Percentiles rank a stretch among this genome's conserved stretches.
Conservation (phyloP, 2,888 invertebrate species). For the Ferdinandea cuprea region DNA sequence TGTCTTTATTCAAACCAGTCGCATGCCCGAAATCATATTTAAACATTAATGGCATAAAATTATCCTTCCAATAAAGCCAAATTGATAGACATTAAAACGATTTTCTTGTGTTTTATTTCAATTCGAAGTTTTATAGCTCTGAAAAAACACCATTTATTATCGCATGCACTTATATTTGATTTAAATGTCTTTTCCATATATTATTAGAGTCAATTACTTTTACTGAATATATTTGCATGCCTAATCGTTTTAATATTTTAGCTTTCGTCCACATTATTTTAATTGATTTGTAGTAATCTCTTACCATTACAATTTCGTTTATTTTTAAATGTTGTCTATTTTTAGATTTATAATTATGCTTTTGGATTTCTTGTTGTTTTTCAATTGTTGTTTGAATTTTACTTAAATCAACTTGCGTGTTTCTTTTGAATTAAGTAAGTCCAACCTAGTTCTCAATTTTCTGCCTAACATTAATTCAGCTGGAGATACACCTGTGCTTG, state of each 20-base stretch:
- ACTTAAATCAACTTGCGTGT: slow-evolving; percentile 9
- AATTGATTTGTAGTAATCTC: slow-evolving; percentile 14
- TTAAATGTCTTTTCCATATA: slow-evolving; percentile 17
- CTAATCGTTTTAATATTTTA: slow-evolving; percentile 12
- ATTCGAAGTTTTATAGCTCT: too few species aligned
- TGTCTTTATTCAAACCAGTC: too few species aligned
- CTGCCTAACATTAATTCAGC: slow-evolving; percentile 13
- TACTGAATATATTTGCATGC: slow-evolving; percentile 8
- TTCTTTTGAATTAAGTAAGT: slow-evolving; percentile 30
- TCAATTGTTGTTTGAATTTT: slow-evolving; percentile 13
- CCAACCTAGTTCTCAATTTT: slow-evolving; percentile 18
- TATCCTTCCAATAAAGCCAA: too few species aligned
- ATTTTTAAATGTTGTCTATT: slow-evolving; percentile 2
- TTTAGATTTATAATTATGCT: slow-evolving; percentile 18
- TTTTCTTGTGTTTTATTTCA: too few species aligned
- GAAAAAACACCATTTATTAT: background rate
- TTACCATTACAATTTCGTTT: slow-evolving; percentile 13
- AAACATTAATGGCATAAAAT: too few species aligned
- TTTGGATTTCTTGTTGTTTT: slow-evolving; percentile 9
- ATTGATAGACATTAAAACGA: too few species aligned
- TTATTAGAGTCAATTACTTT: slow-evolving; percentile 11
- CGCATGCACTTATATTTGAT: slow-evolving; percentile 7
- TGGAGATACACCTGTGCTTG: slow-evolving; percentile 23
- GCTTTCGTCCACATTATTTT: slow-evolving; percentile 24
- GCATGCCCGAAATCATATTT: too few species aligned